Conservation (phyloP, 2,113 vertebrate species). For the Dipodomys ordii region DNA sequence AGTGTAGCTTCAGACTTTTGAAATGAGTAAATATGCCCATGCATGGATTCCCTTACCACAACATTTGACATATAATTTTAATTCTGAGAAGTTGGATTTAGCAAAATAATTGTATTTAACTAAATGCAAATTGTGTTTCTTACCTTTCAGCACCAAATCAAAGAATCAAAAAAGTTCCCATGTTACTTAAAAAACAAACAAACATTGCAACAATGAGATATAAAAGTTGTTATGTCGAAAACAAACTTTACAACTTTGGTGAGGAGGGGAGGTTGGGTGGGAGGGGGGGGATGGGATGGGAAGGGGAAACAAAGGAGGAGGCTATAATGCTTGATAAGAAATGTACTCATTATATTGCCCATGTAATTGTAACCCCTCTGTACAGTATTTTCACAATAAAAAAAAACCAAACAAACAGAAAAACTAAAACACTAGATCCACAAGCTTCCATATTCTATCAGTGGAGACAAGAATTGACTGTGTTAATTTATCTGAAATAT, state of each 20-base stretch:
- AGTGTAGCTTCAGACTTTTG: background rate
- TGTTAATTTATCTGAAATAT: slow-evolving; percentile 26
- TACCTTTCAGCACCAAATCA: background rate
- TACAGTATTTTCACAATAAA: too few species aligned
- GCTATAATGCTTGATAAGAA: too few species aligned
- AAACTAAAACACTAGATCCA: background rate
- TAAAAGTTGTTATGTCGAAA: too few species aligned
- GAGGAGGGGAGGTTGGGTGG: too few species aligned
- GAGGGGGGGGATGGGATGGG: too few species aligned
- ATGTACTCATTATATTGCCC: too few species aligned
- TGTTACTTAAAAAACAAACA: background rate
- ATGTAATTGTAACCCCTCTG: too few species aligned
- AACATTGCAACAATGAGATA: too few species aligned
- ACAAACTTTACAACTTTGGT: too few species aligned
- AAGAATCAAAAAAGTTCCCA: background rate
- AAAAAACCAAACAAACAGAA: too few species aligned
- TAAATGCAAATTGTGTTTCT: background rate
- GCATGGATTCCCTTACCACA: background rate
- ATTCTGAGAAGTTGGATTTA: slow-evolving; percentile 4
- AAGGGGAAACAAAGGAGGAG: too few species aligned
- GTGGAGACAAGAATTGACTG: background rate
- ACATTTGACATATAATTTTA: background rate
- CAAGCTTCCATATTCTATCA: background rate
- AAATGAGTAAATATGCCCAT: background rate
- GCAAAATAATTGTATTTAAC: background rate